Percentiles rank a stretch among this genome's conserved stretches.
Conservation (phyloP, 2,888 invertebrate species). For the Cerastis rubricosa region DNA sequence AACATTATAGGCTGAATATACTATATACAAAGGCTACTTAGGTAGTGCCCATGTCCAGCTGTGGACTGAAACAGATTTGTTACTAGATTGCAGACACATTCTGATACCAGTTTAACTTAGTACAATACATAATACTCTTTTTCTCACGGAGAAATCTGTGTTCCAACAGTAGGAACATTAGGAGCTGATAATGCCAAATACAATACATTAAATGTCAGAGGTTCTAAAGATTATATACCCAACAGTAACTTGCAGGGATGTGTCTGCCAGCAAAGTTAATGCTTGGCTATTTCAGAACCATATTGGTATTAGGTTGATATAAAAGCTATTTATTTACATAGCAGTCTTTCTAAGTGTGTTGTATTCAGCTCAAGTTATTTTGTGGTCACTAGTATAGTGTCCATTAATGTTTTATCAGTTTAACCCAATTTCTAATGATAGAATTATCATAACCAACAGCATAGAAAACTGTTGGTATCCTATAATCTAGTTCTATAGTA, state of each 20-base stretch:
- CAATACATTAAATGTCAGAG: not conserved
- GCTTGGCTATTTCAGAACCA: not conserved
- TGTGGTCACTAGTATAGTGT: not conserved
- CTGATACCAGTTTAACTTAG: not conserved
- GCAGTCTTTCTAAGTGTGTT: not conserved
- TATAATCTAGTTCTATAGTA: not conserved
- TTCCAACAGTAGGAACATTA: not conserved
- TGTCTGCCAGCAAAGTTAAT: not conserved
- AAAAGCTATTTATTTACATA: not conserved
- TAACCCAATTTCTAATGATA: constrained; percentile 20
- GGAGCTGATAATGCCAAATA: not conserved
- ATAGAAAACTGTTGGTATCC: not conserved
- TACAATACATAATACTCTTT: not conserved
- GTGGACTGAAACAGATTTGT: not conserved
- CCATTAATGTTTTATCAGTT: constrained; percentile 20
- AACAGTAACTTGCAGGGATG: not conserved
- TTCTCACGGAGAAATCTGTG: not conserved
- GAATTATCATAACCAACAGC: not conserved
- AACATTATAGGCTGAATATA: not conserved
- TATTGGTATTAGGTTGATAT: not conserved
- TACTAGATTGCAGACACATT: not conserved
- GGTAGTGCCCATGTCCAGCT: not conserved
- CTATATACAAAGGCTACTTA: not conserved
- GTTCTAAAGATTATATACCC: not conserved
- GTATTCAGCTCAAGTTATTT: not conserved